Evolutionary conservation across 2,888 invertebrate genomes (phyloP), one percentile per base, ranked within the genome.

Genomic region (Panorpa germanica): DNA sequence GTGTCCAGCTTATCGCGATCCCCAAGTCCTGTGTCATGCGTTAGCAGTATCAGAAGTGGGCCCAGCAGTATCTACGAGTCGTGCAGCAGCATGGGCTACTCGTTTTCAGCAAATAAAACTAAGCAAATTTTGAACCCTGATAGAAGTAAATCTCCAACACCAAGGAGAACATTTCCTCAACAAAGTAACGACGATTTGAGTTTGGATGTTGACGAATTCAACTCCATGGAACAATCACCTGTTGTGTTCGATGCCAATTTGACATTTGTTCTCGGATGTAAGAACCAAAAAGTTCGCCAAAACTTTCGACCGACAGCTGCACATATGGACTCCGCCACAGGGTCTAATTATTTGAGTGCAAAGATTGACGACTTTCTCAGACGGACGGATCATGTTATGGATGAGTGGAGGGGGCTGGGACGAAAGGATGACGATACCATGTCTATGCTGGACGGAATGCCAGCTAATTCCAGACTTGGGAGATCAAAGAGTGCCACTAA

Each of bases 361-460:
- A 78, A 77, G 53, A 85, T 86, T 31, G 68, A 76, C 32, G 74
- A 71, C 45, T 86, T 86, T 43, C 55, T 86, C 18, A 69, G 68
- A 44, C 64, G 78, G 37, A 85, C 85, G 3, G 85, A 86, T 52
- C 85, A 85, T 50, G 71, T 85, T 2, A 80, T 80, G 69, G 81
- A 85, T 43, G 82, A 85, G 46, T 86, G 85, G 85, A 62, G 68
- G 33, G 61, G 71, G 36, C 43, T 76, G 28, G 78, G 80, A 0
- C 67, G 68, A 31, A 64, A 58, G 39, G 64, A 66, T 38, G 62
- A 63, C 33, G 49, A 55, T 16, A 55, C 58, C 36, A 47, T 47
- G 7, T 45, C 46, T 4, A 34, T 47, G 22, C 36, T 52, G 31
- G 45, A 48, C 25, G 21, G 45, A 33, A 46, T 47, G 43, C 34